Conservation (phyloP, 2,888 invertebrate species). For the Mongoloraphidia duomilia region DNA sequence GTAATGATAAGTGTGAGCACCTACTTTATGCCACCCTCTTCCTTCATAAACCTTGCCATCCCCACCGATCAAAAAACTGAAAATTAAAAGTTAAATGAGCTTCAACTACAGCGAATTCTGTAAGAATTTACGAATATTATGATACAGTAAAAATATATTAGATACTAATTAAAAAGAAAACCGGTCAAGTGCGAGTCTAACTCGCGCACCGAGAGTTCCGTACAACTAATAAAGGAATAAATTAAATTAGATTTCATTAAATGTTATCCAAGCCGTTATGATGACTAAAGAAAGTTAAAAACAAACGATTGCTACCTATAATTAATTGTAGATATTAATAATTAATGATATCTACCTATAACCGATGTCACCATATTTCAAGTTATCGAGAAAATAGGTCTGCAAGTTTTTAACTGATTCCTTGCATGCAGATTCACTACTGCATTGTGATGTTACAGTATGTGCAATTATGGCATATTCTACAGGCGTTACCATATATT, state of each 20-base stretch:
- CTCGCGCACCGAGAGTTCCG: too few relatives aligned
- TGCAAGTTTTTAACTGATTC: slow-evolving; percentile 31
- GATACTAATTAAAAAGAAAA: too few relatives aligned
- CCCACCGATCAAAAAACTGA: slow-evolving; percentile 42
- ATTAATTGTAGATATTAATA: too few relatives aligned
- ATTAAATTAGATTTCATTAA: too few relatives aligned
- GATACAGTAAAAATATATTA: too few relatives aligned
- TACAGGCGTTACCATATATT: slow-evolving; percentile 38
- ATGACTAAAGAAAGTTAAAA: too few relatives aligned
- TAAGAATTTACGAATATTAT: too few relatives aligned
- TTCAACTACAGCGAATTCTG: background rate
- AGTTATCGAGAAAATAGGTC: slow-evolving; percentile 33
- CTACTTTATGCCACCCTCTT: slow-evolving; percentile 39
- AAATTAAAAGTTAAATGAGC: slow-evolving; percentile 15
- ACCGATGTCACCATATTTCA: slow-evolving; percentile 40
- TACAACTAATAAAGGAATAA: too few relatives aligned
- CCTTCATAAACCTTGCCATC: slow-evolving; percentile 47
- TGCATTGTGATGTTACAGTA: slow-evolving; percentile 36
- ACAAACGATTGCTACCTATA: too few relatives aligned
- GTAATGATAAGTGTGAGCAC: slow-evolving; percentile 39
- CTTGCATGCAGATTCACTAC: slow-evolving; percentile 29
- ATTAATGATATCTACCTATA: slow-evolving; percentile 49
- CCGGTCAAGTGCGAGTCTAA: too few relatives aligned
- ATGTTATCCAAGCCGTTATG: too few relatives aligned
- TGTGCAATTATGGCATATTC: slow-evolving; percentile 40